Evolutionary conservation across 2,113 vertebrate species (phyloP), one percentile per base, ranked within the genome.

Genomic region (Prionailurus bengalensis): DNA sequence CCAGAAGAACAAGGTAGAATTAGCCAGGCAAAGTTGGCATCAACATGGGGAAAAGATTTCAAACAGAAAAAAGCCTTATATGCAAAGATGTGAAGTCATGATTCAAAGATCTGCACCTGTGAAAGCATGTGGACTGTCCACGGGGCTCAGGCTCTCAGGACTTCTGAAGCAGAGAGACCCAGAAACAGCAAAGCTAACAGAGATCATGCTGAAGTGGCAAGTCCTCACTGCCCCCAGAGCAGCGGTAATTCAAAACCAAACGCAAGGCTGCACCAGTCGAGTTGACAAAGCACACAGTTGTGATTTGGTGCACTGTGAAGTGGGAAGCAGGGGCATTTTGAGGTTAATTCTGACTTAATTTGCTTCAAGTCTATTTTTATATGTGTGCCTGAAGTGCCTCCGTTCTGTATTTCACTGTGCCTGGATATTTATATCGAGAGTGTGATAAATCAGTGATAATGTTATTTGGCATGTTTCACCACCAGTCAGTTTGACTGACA

Each of bases 301-400:
- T 96, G 81, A 81, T 65, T 81, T 39, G n/a, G 55, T 12, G 1
- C 55, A 74, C 21, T 29, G 79, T 42, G 23, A 83, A 65, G 36
- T 33, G 31, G 92, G 33, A 97, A 97, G 48, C 83, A 66, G 23
- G 92, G 92, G 97, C 92, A 95, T 95, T 97, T 98, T 97, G 95
- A 98, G 96, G 96, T 97, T 98, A 98, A 97, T 97, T 90, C 94
- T 97, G 95, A 95, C 91, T 96, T 97, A 98, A 96, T 97, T 91
- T 92, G 94, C 92, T 97, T 97, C 84, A 97, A 94, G 95, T 94
- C 95, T 98, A 97, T 98, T 97, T 98, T 88, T 96, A 78, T 82
- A 42, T 85, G 73, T 45, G 45, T 85, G 92, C 95, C 95, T 95
- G 65, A 89, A 92, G 92, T 97, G 87, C 80, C 84, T 96, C 45